Evolutionary conservation across 1,140 invertebrate species (phyloP).

Genomic region (Yoshiicerus persimilis): DNA sequence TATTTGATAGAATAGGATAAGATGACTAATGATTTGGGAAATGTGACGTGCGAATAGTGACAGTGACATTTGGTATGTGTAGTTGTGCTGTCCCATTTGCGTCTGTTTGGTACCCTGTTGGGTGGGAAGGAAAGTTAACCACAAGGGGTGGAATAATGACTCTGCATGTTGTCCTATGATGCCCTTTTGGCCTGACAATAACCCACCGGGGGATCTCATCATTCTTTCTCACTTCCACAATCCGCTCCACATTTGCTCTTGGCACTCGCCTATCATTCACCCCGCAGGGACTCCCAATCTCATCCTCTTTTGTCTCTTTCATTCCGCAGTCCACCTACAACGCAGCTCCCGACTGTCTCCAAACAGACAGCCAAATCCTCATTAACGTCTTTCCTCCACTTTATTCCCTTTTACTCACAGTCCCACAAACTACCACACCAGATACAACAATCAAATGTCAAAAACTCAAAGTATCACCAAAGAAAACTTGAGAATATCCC

Average conservation of each 20-base stretch:
- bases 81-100: background rate
- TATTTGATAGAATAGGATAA: too few species aligned
- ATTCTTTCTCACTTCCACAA: constrained; percentile 12
- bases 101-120: background rate
- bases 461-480: too few species aligned
- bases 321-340: background rate
- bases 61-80: background rate
- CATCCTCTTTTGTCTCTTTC: background rate
- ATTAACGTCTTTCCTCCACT: too few species aligned
- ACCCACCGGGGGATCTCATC: constrained; percentile 4
- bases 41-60: background rate
- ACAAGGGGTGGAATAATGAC: constrained; percentile 9
- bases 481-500: too few species aligned
- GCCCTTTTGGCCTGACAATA: constrained; percentile 7
- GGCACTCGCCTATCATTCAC: constrained; percentile 15
- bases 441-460: too few species aligned
- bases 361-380: background rate
- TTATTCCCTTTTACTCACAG: too few species aligned
- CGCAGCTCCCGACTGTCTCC: background rate
- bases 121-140: background rate
- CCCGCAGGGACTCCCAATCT: too few species aligned
- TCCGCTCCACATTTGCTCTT: background rate
- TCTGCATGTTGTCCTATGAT: background rate
- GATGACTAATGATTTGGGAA: too few species aligned
- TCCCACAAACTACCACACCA: too few species aligned